A percentile compares a stretch with the other conserved stretches of the same genome.
Conservation (phyloP, 2,888 invertebrate species). For the Hylaea fasciaria region DNA sequence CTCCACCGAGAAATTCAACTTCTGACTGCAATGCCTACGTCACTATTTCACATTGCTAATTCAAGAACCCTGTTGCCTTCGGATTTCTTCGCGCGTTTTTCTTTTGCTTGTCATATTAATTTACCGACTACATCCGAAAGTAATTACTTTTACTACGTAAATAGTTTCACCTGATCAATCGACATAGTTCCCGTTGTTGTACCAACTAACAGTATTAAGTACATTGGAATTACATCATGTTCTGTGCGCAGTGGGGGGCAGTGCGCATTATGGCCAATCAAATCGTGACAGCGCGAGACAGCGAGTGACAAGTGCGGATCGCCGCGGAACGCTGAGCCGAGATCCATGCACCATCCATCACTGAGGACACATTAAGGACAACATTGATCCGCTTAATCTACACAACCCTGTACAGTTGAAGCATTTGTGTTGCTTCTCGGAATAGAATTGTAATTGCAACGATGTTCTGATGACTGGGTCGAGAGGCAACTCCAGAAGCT, state of each 20-base stretch:
- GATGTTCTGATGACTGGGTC: background rate
- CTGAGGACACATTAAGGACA: slow-evolving; percentile 38
- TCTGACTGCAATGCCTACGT: too few species aligned
- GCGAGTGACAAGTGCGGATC: slow-evolving; percentile 38
- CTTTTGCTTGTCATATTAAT: too few species aligned
- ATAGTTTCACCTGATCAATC: background rate
- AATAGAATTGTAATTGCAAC: background rate
- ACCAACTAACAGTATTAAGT: background rate
- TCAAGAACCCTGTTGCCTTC: too few species aligned
- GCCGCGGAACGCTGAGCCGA: slow-evolving; percentile 29
- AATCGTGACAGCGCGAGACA: slow-evolving; percentile 41
- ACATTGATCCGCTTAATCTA: slow-evolving; percentile 22
- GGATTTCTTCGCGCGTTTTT: too few species aligned
- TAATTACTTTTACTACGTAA: too few species aligned
- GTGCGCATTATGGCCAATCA: slow-evolving; percentile 25
- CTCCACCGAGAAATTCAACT: too few species aligned
- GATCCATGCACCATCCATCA: slow-evolving; percentile 40
- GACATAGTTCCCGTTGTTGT: background rate
- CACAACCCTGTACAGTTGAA: background rate
- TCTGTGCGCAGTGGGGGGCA: slow-evolving; percentile 30
- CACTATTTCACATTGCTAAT: too few species aligned
- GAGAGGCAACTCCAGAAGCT: too few species aligned
- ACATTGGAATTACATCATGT: slow-evolving; percentile 30
- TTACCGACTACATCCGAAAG: too few species aligned
- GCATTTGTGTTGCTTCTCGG: background rate